Conservation (phyloP, 2,797 vertebrate species). For the Tympanoctomys barrerae region DNA sequence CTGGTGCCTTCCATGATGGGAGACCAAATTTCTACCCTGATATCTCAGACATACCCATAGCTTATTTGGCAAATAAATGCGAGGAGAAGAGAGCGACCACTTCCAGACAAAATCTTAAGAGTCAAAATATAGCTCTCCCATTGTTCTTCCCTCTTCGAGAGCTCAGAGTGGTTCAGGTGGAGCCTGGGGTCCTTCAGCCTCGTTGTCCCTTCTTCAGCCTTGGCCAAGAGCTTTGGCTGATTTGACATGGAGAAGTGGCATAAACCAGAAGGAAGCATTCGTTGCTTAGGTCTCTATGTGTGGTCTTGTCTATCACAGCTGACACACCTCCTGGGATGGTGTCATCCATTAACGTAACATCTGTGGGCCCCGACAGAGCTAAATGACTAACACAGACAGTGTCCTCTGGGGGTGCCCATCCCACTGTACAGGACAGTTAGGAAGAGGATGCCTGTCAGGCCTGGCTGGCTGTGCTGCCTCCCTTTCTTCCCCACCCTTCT, state of each 20-base stretch:
- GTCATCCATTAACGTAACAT: neutral
- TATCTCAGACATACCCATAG: neutral
- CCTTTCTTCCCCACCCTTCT: neutral
- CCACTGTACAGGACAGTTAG: neutral
- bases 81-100: constrained; percentile 10
- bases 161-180: neutral
- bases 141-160: neutral
- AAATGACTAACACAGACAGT: neutral
- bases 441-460: neutral
- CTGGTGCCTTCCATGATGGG: neutral
- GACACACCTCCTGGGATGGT: neutral
- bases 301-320: neutral
- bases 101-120: neutral
- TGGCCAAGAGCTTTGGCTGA: neutral
- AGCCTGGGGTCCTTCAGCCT: neutral
- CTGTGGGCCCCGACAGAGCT: neutral
- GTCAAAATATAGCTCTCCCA: neutral
- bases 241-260: neutral
- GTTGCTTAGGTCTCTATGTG: neutral
- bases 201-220: neutral
- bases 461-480: neutral
- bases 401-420: neutral
- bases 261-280: neutral
- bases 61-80: constrained; percentile 52
- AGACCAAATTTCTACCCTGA: neutral